Evolutionary conservation across 2,113 vertebrate genomes (phyloP), one percentile per base, ranked within the genome.

Genomic region (Marmota flaviventris): DNA sequence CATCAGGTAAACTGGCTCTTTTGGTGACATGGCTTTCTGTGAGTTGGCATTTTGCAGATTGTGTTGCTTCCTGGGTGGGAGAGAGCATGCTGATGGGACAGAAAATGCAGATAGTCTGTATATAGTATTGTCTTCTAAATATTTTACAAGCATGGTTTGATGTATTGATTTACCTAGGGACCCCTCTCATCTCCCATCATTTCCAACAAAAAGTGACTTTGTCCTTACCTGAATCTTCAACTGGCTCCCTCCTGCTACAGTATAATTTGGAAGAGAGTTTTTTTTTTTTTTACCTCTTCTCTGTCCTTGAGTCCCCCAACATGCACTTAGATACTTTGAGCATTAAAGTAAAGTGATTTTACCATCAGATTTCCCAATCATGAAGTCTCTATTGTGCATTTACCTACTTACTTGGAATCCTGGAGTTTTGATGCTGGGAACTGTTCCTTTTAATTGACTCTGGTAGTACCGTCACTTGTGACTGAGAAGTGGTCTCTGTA

Each of bases 201-300:
- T 79, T 18, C 81, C 75, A 48, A 32, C 16, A 89, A 83, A 85
- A 48, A 13, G 8, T 48, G 48, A 78, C 65, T 0, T 29, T 61
- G 34, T 53, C 4, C 42, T 34, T 53, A 63, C 53, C 48, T 63
- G 51, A 39, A 13, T 11, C 32, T 45, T 63, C 56, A 72, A 67
- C 70, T 22, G 34, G 48, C 34, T 39, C 63, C 25, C 10, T 4
- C 11, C 32, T 51, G 39, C 48, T n/a, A 53, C 10, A 11, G 16
- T 78, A 79, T 29, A 65, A 6, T 65, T 2, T 75, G n/a, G 61
- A 45, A 83, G 72, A 70, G 32, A 42, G 61, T 51, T 32, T 58
- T 45, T n/a, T 0, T 45, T n/a, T 0, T n/a, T 0, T 45, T n/a
- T 0, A 16, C 8, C 6, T 27, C 61, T 32, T 45, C 37, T 51